These are phyloP conservation scores for Zaprionus inermis DNA, from an alignment of 1,140 invertebrate species.

Conservation along the genomic window DNA sequence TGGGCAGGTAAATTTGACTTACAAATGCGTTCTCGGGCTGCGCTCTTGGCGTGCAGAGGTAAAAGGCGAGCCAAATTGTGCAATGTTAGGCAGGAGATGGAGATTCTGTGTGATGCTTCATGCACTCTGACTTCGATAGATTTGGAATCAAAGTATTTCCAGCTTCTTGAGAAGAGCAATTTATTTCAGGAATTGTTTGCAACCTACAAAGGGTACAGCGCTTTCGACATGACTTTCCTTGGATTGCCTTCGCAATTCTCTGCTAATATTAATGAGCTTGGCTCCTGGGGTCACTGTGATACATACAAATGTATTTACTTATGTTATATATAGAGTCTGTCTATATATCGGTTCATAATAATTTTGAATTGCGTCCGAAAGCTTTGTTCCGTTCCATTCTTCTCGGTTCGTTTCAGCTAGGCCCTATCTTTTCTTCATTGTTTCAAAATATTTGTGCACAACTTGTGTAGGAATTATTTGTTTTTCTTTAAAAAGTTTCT, in stretches of 20 bases:
- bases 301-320: constrained; percentile 3
- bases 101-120: no score
- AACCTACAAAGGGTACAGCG: constrained; percentile 6
- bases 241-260: not conserved
- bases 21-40: constrained; percentile 47
- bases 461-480: constrained; percentile 17
- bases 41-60: not conserved
- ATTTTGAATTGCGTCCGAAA: constrained; percentile 22
- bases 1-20: constrained; percentile 63
- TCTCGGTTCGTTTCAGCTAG: not conserved
- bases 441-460: constrained; percentile 10
- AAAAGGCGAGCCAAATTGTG: not conserved
- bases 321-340: no score
- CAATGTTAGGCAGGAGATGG: no score
- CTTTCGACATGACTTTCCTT: not conserved
- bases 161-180: no score
- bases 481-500: constrained; percentile 9
- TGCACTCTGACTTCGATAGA: not conserved
- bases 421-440: constrained; percentile 12
- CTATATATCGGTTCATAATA: constrained; percentile 47
- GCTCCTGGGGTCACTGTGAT: not conserved
- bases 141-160: not conserved
- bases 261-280: constrained; percentile 49
- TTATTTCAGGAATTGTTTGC: no score
- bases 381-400: constrained; percentile 10